Evolutionary conservation across 1,140 invertebrate species (phyloP).

Genomic region (Conus ventricosus): DNA sequence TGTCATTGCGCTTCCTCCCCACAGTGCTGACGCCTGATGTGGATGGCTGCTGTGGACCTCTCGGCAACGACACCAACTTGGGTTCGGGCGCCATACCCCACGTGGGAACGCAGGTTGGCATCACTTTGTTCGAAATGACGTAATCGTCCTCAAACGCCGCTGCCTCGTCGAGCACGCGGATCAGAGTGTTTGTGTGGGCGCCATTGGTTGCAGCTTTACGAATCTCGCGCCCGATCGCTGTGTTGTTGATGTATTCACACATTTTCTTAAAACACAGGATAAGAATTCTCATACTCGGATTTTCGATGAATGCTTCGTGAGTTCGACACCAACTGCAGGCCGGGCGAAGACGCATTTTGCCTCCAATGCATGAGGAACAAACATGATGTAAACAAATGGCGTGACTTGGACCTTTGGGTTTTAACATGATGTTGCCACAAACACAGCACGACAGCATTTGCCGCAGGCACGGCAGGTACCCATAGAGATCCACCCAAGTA

Average conservation of each 20-base stretch:
- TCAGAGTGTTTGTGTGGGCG: slow-evolving; percentile 77
- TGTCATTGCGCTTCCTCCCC: slow-evolving; percentile 15
- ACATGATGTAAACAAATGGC: slow-evolving; percentile 92
- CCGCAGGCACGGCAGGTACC: slow-evolving; percentile 87
- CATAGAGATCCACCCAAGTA: slow-evolving; percentile 87
- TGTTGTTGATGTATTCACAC: slow-evolving; percentile 86
- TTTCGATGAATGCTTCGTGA: slow-evolving; percentile 88
- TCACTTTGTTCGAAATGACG: slow-evolving; percentile 77
- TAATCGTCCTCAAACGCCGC: slow-evolving; percentile 86
- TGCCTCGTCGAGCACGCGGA: slow-evolving; percentile 87
- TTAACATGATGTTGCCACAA: slow-evolving; percentile 87
- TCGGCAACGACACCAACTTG: slow-evolving; percentile 20
- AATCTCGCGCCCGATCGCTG: slow-evolving; percentile 76
- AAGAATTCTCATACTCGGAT: slow-evolving; percentile 86
- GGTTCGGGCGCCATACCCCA: slow-evolving; percentile 34
- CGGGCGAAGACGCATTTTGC: slow-evolving; percentile 88
- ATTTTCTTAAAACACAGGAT: slow-evolving; percentile 92
- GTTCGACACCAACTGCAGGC: slow-evolving; percentile 90
- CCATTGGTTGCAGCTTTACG: slow-evolving; percentile 74
- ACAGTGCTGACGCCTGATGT: background rate
- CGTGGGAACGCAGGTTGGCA: slow-evolving; percentile 35
- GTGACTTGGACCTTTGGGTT: slow-evolving; percentile 87
- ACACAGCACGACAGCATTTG: slow-evolving; percentile 92
- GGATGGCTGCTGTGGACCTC: slow-evolving; percentile 7
- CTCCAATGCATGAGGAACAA: slow-evolving; percentile 86